These are phyloP conservation scores for Dasypogon diadema DNA, from an alignment of 2,888 invertebrate species.

Conservation along the genomic window DNA sequence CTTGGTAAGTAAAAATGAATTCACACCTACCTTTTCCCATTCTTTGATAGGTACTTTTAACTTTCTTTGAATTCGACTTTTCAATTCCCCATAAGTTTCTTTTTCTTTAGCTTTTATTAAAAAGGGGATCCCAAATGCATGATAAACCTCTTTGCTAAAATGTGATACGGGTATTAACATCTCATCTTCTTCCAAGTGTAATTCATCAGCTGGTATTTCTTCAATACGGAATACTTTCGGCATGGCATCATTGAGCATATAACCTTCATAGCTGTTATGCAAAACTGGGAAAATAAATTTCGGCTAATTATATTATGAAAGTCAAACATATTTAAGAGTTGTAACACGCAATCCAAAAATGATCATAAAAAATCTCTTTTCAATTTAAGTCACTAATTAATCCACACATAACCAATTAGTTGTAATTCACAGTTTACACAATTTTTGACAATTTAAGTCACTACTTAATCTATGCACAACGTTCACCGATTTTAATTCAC, in stretches of 20 bases:
- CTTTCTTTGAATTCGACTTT: constrained; percentile 89
- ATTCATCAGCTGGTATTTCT: constrained; percentile 90
- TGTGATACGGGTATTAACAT: constrained; percentile 93
- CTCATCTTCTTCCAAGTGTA: constrained; percentile 81
- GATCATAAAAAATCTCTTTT: no score
- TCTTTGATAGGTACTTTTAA: constrained; percentile 93
- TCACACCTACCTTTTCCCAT: constrained; percentile 92
- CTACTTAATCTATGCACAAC: no score
- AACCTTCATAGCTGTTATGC: not conserved
- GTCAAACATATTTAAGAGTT: no score
- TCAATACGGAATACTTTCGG: constrained; percentile 78
- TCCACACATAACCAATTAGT: no score
- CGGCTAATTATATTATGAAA: no score
- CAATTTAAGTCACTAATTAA: no score
- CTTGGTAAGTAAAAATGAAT: constrained; percentile 67
- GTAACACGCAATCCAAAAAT: no score
- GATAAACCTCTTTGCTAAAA: constrained; percentile 92
- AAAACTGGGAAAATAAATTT: not conserved
- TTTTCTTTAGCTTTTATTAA: constrained; percentile 87
- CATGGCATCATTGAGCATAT: not conserved
- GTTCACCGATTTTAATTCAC: no score
- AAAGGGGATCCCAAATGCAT: constrained; percentile 92
- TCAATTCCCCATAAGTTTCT: constrained; percentile 84
- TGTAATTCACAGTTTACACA: no score
- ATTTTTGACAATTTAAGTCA: no score